Percentiles rank a stretch among this genome's conserved stretches.
Evolutionary conservation across 1,140 invertebrate species (phyloP).

Genomic region (Lepidostoma basale): DNA sequence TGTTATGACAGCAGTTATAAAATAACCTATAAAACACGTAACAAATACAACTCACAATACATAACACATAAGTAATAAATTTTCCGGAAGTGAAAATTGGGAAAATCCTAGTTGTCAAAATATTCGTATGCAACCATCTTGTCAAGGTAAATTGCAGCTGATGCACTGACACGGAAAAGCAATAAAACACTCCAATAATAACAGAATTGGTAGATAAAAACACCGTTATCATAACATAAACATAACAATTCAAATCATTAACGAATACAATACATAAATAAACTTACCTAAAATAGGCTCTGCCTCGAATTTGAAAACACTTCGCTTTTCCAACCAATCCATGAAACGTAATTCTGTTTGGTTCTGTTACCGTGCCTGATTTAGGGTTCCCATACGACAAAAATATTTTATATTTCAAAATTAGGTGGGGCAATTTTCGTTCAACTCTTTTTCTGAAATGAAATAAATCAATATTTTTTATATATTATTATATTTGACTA

Average conservation of each 20-base stretch:
- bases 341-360: conserved; percentile 39
- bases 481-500: too few species aligned
- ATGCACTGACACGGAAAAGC: conserved; percentile 37
- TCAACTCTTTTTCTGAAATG: too few species aligned
- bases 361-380: conserved; percentile 36
- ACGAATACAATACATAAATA: not conserved
- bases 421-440: not conserved
- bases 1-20: not conserved
- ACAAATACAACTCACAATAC: not conserved
- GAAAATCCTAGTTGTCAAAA: conserved; percentile 31
- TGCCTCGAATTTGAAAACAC: conserved; percentile 40
- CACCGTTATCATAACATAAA: not conserved
- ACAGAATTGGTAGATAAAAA: conserved; percentile 6
- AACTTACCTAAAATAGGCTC: conserved; percentile 33
- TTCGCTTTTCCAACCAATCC: conserved; percentile 38
- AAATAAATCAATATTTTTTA: too few species aligned
- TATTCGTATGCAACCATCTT: conserved; percentile 37
- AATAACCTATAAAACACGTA: not conserved
- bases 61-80: not conserved
- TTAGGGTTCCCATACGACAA: conserved; percentile 21
- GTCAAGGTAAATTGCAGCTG: conserved; percentile 39
- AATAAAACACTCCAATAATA: not conserved
- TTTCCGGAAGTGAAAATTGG: conserved; percentile 34
- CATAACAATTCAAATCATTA: not conserved
- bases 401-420: not conserved